These are phyloP conservation scores for Polymixis flavicincta DNA, from an alignment of 2,888 invertebrate species.

Conservation along the genomic window DNA sequence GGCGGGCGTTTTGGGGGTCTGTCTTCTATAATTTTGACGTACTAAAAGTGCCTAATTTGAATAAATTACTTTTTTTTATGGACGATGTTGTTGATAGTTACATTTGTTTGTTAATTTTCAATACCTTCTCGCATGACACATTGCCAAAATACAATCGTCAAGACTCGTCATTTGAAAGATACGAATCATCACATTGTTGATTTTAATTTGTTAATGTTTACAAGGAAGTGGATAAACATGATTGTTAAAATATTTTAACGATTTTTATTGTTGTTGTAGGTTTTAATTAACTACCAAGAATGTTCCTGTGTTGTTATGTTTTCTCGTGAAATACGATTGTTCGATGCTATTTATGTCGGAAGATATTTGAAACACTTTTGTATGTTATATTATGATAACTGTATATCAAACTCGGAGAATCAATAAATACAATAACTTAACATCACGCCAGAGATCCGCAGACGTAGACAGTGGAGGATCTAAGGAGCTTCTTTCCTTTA, in stretches of 20 bases:
- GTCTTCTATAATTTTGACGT: too few relatives aligned
- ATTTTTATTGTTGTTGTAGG: not conserved
- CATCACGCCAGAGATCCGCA: too few relatives aligned
- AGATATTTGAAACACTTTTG: too few relatives aligned
- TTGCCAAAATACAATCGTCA: not conserved
- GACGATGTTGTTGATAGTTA: too few relatives aligned
- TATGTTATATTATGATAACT: too few relatives aligned
- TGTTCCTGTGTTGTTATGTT: constrained; percentile 11
- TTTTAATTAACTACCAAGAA: constrained; percentile 14
- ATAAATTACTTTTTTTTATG: too few relatives aligned
- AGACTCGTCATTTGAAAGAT: not conserved
- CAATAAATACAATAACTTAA: too few relatives aligned
- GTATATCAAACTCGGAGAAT: too few relatives aligned
- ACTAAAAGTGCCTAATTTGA: too few relatives aligned
- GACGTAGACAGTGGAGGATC: too few relatives aligned
- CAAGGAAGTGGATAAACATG: constrained; percentile 2
- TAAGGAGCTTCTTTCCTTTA: too few relatives aligned
- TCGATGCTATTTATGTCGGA: not conserved
- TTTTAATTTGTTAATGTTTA: not conserved
- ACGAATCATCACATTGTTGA: constrained; percentile 10
- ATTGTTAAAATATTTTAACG: constrained; percentile 9
- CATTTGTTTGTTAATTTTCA: not conserved
- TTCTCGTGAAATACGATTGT: constrained; percentile 4
- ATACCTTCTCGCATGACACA: not conserved
- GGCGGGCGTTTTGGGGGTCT: too few relatives aligned